A percentile compares a stretch with the other conserved stretches of the same genome.
Conservation (phyloP, 2,888 invertebrate species). For the Heliconius ismenius region DNA sequence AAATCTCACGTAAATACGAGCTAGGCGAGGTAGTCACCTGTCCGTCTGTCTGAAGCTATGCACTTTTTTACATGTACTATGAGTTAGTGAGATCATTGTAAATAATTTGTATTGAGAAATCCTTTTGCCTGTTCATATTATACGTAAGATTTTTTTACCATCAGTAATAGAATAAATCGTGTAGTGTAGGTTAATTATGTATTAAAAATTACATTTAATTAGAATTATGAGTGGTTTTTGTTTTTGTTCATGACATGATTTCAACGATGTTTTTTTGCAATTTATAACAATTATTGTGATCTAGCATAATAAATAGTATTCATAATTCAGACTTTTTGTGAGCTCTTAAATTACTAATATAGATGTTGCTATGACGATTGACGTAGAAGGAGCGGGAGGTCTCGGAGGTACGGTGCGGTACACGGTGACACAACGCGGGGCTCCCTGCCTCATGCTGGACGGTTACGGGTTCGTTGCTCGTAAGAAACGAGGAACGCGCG, state of each 20-base stretch:
- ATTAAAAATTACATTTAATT: conserved; percentile 19
- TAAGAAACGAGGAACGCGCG: conserved; percentile 69
- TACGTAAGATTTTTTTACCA: conserved; percentile 20
- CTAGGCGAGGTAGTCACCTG: conserved; percentile 76
- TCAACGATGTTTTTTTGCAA: conserved; percentile 29
- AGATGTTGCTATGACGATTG: conserved; percentile 41
- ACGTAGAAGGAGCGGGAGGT: conserved; percentile 50
- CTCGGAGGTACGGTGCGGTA: conserved; percentile 59
- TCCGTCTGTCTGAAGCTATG: conserved; percentile 61
- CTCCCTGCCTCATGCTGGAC: conserved; percentile 67
- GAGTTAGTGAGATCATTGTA: conserved; percentile 8
- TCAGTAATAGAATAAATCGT: conserved; percentile 17
- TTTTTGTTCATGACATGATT: conserved; percentile 35
- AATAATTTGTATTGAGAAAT: conserved; percentile 14
- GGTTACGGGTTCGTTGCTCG: conserved; percentile 71
- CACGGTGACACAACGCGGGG: conserved; percentile 73
- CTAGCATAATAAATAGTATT: conserved; percentile 46
- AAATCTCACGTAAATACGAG: conserved; percentile 73
- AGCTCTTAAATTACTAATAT: conserved; percentile 14
- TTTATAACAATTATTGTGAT: conserved; percentile 42
- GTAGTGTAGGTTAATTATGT: conserved; percentile 6
- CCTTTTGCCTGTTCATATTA: conserved; percentile 8
- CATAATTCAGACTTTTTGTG: conserved; percentile 36
- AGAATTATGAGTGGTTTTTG: conserved; percentile 20
- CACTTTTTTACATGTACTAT: conserved; percentile 32